Base-by-base conservation (phyloP, 1,140 invertebrate species). In the Bombus superbus region DNA sequence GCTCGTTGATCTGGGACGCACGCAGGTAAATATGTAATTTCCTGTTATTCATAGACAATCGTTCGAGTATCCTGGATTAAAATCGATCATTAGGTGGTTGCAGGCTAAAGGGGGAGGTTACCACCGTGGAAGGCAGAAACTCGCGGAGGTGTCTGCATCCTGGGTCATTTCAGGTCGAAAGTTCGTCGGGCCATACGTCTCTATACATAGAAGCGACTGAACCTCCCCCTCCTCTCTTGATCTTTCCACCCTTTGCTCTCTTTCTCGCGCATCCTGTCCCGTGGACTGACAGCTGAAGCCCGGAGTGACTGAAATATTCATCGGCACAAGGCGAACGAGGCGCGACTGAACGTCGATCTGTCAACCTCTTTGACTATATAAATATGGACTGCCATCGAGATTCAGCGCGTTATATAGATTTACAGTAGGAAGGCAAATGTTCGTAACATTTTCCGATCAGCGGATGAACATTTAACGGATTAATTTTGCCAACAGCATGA, bases 331-430 rank as follows among this genome's bases (percentile, higher is more conserved):
- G 77, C 90, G 89, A 90, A 90, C 89, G 81, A 89, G 86, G 89
- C 89, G 89, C 89, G 89, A 90, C 89, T 89, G 82, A 90, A 90
- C 86, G 89, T 90, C 89, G 89, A 90, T 90, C 89, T 90, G 89
- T 90, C 89, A 90, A 90, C 89, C 86, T 86, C 86, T 90, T 77
- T 74, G 76, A 84, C 82, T 84, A 69, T 85, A 78, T 84, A 87
- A 85, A 85, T 85, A 80, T 85, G 83, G 76, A 72, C 53, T 72
- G 76, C 47, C 44, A 57, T 44, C 42, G 78, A 59, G 83, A 35
- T 75, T 4, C 40, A 10, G 82, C 22, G 44, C 79, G n/a, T 35
- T 53, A 53, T 40, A 47, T 28, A 62, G 53, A 59, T 80, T 72
- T 62, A 85, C 57, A 38, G 18, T 13, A 0, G 18, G 0, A n/a